phyloP scores from a whole-genome alignment of 2,113 vertebrate genomes.

The Misgurnus mizolepis region DNA sequence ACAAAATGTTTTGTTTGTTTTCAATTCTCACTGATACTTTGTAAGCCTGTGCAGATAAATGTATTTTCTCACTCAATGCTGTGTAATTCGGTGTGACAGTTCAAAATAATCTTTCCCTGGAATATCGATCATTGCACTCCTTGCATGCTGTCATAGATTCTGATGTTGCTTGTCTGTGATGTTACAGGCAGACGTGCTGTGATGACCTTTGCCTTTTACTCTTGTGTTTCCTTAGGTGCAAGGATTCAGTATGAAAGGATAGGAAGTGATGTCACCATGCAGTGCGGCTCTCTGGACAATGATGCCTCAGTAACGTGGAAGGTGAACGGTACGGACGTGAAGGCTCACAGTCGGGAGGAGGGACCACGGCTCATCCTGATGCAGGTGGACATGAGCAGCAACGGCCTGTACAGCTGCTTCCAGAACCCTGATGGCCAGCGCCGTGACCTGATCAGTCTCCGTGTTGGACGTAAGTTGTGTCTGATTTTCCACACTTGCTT shows the following conservation, averaged over 20 bases:
- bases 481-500: neutral
- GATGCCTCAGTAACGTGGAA: slow-evolving; percentile 88
- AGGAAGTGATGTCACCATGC: slow-evolving; percentile 87
- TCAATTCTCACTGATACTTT: neutral
- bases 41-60: neutral
- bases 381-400: slow-evolving; percentile 80
- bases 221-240: slow-evolving; percentile 70
- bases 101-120: neutral
- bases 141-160: neutral
- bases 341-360: slow-evolving; percentile 76
- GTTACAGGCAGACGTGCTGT: neutral
- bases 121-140: neutral
- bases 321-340: slow-evolving; percentile 89
- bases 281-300: slow-evolving; percentile 86
- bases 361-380: slow-evolving; percentile 83
- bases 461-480: slow-evolving; percentile 87
- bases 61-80: neutral
- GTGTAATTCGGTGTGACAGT: neutral
- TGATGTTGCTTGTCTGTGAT: too few species aligned
- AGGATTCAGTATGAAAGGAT: slow-evolving; percentile 85
- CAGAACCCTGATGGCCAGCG: slow-evolving; percentile 88
- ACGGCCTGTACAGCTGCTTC: slow-evolving; percentile 92
- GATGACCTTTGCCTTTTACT: slow-evolving; percentile 11
- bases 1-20: neutral
- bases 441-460: slow-evolving; percentile 85